Conservation (phyloP, 1,140 invertebrate genomes). For the Archivesica marissinica region DNA sequence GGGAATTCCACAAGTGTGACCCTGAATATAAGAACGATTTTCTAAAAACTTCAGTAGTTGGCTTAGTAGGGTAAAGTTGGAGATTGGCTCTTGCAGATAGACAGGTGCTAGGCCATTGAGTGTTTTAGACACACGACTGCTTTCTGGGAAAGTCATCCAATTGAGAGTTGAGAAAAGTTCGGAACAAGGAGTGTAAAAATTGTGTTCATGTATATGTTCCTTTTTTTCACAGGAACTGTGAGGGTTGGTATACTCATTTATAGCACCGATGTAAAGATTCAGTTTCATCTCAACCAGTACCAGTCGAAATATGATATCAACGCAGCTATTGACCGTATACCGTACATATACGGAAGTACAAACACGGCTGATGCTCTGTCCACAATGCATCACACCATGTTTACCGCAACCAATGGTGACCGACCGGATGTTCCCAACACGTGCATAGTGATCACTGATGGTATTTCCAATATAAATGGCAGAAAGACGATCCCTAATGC, state of each 20-base stretch:
- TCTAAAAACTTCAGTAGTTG: no score
- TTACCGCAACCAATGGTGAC: conserved; percentile 74
- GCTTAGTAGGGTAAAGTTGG: no score
- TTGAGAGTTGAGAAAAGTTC: no score
- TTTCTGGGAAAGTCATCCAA: no score
- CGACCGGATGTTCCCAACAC: conserved; percentile 72
- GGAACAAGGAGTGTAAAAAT: no score
- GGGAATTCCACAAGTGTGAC: no score
- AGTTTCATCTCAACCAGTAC: conserved; percentile 74
- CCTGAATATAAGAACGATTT: no score
- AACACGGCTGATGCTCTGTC: conserved; percentile 76
- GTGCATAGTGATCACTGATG: conserved; percentile 76
- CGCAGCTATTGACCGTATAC: conserved; percentile 71
- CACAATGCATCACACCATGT: conserved; percentile 74
- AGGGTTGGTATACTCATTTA: conserved; percentile 75
- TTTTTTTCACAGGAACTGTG: conserved; percentile 62
- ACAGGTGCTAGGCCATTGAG: no score
- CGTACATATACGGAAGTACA: conserved; percentile 76
- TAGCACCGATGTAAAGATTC: conserved; percentile 70
- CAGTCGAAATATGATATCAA: conserved; percentile 63
- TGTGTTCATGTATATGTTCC: no score
- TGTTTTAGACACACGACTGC: no score
- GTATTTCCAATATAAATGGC: conserved; percentile 78
- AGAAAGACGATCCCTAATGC: conserved; percentile 76
- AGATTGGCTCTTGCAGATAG: no score